Evolutionary conservation across 2,888 invertebrate genomes (phyloP), one percentile per base, ranked within the genome.

Genomic region (Ametastegia equiseti): DNA sequence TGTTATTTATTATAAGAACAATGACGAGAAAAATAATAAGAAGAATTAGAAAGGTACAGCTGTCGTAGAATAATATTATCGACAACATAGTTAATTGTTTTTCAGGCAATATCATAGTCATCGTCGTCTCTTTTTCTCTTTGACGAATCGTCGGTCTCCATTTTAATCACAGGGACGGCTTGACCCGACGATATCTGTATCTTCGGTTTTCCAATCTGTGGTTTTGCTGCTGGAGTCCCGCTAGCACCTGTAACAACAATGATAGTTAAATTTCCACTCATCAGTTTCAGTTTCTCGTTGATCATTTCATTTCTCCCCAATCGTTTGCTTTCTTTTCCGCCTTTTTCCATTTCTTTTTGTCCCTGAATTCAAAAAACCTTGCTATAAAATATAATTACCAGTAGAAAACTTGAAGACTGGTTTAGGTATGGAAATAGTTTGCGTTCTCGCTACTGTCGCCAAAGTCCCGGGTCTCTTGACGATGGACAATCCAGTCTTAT

Each of bases 371-470:
- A 33, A 65, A 4, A 30, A 19, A 5, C 15, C 5, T 54, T n/a
- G 54, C 5, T n/a, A 15, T 15, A 15, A 11, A n/a, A 1, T 1
- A 6, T 6, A 75, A 65, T 87, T 87, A 92, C 92, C 90, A 82
- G 91, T 94, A 82, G 92, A 91, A 83, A 95, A 95, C 91, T 97
- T 97, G 71, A 96, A 94, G 4, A 96, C 94, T 39, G 97, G 96
- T 88, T 97, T 97, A 0, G 97, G 96, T 84, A 96, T 94, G 30
- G 95, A 94, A 81, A 94, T 95, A 0, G 95, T 93, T 88, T 96
- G 96, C 2, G 94, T 93, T 81, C 94, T 92, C 0, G 94, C 92
- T 1, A 94, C 93, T 81, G 94, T 94, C 1, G 94, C 92, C 11
- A 94, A 92, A 13, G 94, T 91, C 60, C 92, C 92, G 6, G 92